Percentiles rank a stretch among this genome's conserved stretches.
phyloP scores from a whole-genome alignment of 2,113 vertebrate species.

The Dasyornis broadbenti region DNA sequence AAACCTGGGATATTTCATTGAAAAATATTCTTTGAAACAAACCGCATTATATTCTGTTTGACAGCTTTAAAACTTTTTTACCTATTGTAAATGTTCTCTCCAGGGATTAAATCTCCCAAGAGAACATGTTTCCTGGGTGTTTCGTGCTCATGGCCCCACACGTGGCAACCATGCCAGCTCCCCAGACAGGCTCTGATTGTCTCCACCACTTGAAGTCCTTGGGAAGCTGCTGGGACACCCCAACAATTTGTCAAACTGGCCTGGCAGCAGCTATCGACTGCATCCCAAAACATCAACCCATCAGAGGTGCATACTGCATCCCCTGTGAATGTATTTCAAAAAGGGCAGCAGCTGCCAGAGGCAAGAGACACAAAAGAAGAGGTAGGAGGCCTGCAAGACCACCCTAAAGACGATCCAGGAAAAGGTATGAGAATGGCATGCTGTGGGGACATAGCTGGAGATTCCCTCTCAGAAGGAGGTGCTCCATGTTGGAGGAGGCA shows the following conservation, averaged over 20 bases:
- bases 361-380: neutral
- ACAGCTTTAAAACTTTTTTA: neutral
- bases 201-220: neutral
- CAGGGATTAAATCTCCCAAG: neutral
- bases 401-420: neutral
- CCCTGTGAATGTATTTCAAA: neutral
- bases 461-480: neutral
- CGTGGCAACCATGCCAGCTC: fast-evolving
- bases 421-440: neutral
- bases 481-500: neutral
- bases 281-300: neutral
- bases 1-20: neutral
- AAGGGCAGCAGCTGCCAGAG: neutral
- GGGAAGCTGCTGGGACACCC: neutral
- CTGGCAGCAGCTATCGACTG: neutral
- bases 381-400: neutral
- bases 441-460: neutral
- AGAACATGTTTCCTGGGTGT: neutral
- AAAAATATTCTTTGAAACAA: neutral
- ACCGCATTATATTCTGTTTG: neutral
- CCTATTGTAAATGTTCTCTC: neutral
- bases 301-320: fast-evolving
- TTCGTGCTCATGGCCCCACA: neutral
- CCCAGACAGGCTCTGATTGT: neutral
- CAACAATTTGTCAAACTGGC: neutral